Percentiles rank a stretch among this genome's conserved stretches.
phyloP scores from a whole-genome alignment of 2,888 invertebrate species.

The Syrphus vitripennis region DNA sequence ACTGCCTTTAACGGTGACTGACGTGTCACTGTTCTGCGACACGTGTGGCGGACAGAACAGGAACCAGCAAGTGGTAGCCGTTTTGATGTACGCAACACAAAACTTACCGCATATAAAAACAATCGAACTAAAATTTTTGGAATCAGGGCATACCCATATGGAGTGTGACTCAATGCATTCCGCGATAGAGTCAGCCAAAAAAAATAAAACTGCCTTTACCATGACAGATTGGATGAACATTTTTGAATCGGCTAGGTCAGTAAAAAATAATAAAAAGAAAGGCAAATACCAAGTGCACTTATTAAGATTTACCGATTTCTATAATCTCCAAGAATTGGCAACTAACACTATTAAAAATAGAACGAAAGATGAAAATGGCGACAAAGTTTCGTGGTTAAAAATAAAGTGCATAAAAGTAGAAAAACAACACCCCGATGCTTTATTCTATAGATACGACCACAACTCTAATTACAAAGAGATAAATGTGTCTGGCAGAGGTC shows the following conservation, averaged over 20 bases:
- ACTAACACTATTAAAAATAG: slow-evolving; percentile 5
- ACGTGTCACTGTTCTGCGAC: neutral
- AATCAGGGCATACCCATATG: neutral
- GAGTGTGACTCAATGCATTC: neutral
- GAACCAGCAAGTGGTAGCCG: neutral
- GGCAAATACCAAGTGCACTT: neutral
- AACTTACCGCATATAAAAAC: slow-evolving; percentile 5
- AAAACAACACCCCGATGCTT: neutral
- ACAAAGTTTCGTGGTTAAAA: neutral
- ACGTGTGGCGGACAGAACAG: slow-evolving; percentile 9
- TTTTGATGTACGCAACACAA: slow-evolving; percentile 5
- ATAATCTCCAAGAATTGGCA: neutral
- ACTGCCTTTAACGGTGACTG: neutral
- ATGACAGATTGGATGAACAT: neutral
- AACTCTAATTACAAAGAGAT: slow-evolving; percentile 1
- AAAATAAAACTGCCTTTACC: neutral
- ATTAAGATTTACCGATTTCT: neutral
- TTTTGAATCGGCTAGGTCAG: neutral
- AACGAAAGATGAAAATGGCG: neutral
- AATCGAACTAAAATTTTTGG: neutral
- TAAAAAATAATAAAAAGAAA: neutral
- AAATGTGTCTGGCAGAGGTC: slow-evolving; percentile 18
- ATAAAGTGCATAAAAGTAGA: neutral
- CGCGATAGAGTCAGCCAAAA: neutral
- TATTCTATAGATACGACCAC: no score